Evolutionary conservation across 2,113 vertebrate genomes (phyloP), one percentile per base, ranked within the genome.

Genomic region (Mellivora capensis): DNA sequence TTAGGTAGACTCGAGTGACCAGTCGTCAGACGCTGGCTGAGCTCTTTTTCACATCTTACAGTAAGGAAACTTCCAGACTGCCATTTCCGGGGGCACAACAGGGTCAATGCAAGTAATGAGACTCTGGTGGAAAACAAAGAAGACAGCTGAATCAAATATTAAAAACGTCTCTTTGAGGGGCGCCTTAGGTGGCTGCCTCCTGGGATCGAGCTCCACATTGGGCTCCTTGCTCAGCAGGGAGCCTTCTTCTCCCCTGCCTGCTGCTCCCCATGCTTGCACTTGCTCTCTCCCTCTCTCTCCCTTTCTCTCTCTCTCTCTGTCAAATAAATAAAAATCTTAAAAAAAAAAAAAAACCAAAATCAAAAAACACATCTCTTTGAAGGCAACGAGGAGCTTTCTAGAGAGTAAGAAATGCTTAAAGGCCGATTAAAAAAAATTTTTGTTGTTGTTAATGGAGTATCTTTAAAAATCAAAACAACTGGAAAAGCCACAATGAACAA

Each of bases 141-240:
- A 90, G 93, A 76, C 47, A 87, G 31, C 64, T 81, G 71, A 69
- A 93, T 91, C 84, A 86, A 95, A 92, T 96, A 97, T 71, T 74
- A 62, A 57, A 80, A 92, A 62, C 10, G 10, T 34, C 31, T 90
- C 49, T 82, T 90, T 39, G 81, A 74, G 72, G 57, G n/a, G 15
- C 0, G 14, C 31, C 62, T 62, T 61, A 61, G 10, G 59, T 12
- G 10, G 25, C 25, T 27, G 10, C 25, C 59, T 61, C 59, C 59
- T 29, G 9, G 25, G 59, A 61, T 61, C 10, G 59, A 27, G 59
- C 25, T 11, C 59, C 59, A 12, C 59, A 4, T 12, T 4, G 59
- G 59, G 25, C 25, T 61, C 59, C 59, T 29, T 61, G 59, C 59
- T 61, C 5, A 29, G 59, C 59, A 27, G 25, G 25, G 59, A 29